Conservation (phyloP, 2,113 vertebrate species). For the Romanogobio albipinnatus region DNA sequence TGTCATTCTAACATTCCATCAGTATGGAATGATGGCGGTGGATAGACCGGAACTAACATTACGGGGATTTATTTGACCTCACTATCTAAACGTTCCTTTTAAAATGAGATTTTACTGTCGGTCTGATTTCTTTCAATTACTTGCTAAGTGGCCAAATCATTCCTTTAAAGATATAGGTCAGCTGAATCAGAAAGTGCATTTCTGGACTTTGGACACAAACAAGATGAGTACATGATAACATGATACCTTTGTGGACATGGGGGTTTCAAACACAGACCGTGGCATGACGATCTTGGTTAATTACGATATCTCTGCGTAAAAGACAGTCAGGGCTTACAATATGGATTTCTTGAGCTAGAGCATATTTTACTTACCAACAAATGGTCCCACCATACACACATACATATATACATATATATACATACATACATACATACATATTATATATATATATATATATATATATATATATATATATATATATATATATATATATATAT, state of each 20-base stretch:
- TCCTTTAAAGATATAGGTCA: constrained; percentile 28
- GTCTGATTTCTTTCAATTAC: constrained; percentile 17
- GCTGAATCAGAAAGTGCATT: constrained; percentile 34
- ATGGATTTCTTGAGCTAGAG: not conserved
- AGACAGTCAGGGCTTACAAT: not conserved
- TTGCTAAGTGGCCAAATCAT: constrained; percentile 7
- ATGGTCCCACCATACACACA: no score
- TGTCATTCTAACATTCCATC: constrained; percentile 23
- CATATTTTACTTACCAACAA: not conserved
- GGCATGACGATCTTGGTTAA: not conserved
- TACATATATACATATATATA: no score
- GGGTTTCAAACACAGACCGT: not conserved
- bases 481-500: no score
- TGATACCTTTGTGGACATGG: not conserved
- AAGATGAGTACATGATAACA: constrained; percentile 42
- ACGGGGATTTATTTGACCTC: constrained; percentile 3
- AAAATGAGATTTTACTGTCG: constrained; percentile 4
- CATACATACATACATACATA: no score
- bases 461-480: no score
- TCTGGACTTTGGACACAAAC: constrained; percentile 52
- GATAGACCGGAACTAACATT: not conserved
- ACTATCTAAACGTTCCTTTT: not conserved
- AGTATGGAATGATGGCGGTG: not conserved
- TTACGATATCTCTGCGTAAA: not conserved
- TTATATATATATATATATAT: no score